These are phyloP conservation scores for Oncorhynchus keta DNA, from an alignment of 2,113 vertebrate genomes.

Conservation along the genomic window DNA sequence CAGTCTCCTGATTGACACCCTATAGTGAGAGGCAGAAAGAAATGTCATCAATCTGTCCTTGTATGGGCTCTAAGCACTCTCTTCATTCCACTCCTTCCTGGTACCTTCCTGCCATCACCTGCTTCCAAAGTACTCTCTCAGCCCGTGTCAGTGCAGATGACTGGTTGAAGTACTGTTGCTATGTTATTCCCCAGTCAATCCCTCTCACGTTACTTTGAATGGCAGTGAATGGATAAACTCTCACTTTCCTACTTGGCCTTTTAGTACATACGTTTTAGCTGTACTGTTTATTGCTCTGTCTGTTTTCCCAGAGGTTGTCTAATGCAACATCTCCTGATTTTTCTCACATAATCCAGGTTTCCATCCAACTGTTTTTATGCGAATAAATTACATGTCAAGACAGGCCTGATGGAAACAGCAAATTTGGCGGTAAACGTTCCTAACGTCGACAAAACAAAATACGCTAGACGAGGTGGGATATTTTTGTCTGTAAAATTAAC, in stretches of 20 bases:
- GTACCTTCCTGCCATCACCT: not conserved
- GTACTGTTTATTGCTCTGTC: no score
- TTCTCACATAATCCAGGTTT: not conserved
- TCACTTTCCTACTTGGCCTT: not conserved
- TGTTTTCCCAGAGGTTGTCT: no score
- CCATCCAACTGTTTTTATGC: no score
- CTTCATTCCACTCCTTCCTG: not conserved
- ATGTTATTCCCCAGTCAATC: not conserved
- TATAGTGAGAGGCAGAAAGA: not conserved
- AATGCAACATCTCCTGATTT: no score
- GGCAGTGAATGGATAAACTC: conserved; percentile 6
- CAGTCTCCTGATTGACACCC: no score
- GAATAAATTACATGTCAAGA: no score
- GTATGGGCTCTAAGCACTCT: not conserved
- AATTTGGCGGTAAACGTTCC: no score
- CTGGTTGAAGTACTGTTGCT: not conserved
- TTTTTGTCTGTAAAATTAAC: no score
- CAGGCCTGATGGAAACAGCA: no score
- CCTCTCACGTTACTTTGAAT: conserved; percentile 18
- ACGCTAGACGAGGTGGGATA: no score
- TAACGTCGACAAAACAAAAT: no score
- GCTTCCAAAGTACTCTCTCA: not conserved
- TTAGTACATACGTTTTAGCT: no score
- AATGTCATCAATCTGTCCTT: not conserved
- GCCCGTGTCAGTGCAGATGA: not conserved